These are phyloP conservation scores for Pionites leucogaster DNA, from an alignment of 2,113 vertebrate species.

Conservation along the genomic window DNA sequence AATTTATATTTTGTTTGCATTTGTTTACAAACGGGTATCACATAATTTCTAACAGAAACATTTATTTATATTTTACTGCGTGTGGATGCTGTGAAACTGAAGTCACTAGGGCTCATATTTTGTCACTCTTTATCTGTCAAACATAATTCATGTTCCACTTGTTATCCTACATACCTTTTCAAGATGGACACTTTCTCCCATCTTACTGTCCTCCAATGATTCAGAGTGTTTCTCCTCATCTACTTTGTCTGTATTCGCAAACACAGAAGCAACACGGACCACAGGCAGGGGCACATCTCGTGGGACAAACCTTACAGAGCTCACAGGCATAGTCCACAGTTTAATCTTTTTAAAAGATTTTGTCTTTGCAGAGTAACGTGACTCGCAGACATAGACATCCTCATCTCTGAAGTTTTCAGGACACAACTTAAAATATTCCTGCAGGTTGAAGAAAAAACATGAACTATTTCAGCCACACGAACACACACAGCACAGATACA, in stretches of 20 bases:
- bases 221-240: conserved; percentile 88
- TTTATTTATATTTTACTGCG: background rate
- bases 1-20: background rate
- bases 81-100: background rate
- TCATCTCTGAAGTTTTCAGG: conserved; percentile 93
- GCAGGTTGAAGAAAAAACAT: background rate
- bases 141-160: background rate
- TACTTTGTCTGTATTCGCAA: conserved; percentile 86
- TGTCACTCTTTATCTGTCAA: background rate
- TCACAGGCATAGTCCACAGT: conserved; percentile 96
- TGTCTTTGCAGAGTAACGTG: conserved; percentile 96
- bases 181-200: conserved; percentile 75
- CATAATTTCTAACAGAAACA: background rate
- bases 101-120: background rate
- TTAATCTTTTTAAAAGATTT: conserved; percentile 99
- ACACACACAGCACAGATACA: background rate
- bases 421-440: conserved; percentile 98
- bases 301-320: conserved; percentile 90
- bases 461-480: background rate
- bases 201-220: conserved; percentile 82
- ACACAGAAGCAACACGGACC: conserved; percentile 96
- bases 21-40: background rate
- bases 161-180: conserved; percentile 73
- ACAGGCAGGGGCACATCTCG: conserved; percentile 92
- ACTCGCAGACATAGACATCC: conserved; percentile 96